phyloP scores from a whole-genome alignment of 2,113 vertebrate species.

The Casuarius casuarius region DNA sequence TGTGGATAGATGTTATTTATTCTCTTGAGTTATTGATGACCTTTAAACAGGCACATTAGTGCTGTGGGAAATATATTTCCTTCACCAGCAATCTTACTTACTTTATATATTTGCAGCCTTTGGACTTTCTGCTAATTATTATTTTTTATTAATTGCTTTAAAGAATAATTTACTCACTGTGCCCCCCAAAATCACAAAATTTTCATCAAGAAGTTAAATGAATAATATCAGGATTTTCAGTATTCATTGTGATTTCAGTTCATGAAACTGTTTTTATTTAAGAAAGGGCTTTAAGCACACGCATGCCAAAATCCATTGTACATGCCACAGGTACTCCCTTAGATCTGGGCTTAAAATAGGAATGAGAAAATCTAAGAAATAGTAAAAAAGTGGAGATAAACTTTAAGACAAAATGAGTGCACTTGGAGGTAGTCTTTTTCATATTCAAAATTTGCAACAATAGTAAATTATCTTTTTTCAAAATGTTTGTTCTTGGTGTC shows the following conservation, averaged over 20 bases:
- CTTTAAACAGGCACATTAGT: background rate
- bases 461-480: background rate
- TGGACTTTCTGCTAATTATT: background rate
- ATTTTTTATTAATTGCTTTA: background rate
- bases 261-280: background rate
- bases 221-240: background rate
- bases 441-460: background rate
- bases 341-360: background rate
- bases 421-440: background rate
- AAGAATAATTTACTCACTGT: background rate
- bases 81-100: background rate
- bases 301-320: background rate
- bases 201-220: background rate
- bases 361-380: background rate
- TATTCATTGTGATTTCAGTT: background rate
- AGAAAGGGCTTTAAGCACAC: background rate
- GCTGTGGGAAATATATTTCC: background rate
- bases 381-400: background rate
- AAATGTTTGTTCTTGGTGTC: background rate
- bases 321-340: background rate
- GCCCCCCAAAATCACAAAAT: background rate
- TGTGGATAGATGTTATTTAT: background rate
- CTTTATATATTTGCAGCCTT: background rate
- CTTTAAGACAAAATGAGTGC: background rate
- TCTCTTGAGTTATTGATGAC: slow-evolving; percentile 1